Evolutionary conservation across 1,140 invertebrate genomes (phyloP).

Genomic region (Callitettix versicolor): DNA sequence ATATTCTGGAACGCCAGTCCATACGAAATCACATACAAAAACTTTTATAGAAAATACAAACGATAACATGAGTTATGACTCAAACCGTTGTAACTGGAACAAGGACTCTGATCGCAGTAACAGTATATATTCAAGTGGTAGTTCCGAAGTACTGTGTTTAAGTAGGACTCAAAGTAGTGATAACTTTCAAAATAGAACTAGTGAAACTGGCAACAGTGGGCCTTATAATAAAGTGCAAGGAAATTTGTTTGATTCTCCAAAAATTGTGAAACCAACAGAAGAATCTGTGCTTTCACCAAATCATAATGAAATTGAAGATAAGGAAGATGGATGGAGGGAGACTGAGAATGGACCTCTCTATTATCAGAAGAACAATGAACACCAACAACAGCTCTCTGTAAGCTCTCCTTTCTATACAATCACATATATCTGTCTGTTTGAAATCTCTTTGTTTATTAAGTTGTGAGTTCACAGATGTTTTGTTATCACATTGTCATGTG

Average conservation of each 20-base stretch:
- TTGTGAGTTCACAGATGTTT: neutral
- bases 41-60: neutral
- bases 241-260: too few species aligned
- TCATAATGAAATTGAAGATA: slow-evolving; percentile 10
- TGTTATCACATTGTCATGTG: too few species aligned
- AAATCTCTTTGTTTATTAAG: neutral
- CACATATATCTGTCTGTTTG: neutral
- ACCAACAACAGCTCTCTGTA: too few species aligned
- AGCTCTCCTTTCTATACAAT: slow-evolving; percentile 6
- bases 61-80: neutral
- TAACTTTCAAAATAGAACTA: neutral
- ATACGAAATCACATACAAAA: neutral
- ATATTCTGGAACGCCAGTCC: slow-evolving; percentile 1
- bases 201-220: neutral
- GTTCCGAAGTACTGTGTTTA: neutral
- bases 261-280: neutral
- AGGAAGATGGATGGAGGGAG: neutral
- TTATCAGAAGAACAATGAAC: neutral
- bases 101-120: neutral
- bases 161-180: neutral
- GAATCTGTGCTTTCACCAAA: neutral
- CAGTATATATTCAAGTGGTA: slow-evolving; percentile 1
- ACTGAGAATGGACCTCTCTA: neutral
- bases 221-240: neutral
- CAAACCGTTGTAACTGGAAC: neutral